A percentile compares a stretch with the other conserved stretches of the same genome.
Conservation (phyloP, 2,797 vertebrate genomes). For the Sciurus carolinensis region DNA sequence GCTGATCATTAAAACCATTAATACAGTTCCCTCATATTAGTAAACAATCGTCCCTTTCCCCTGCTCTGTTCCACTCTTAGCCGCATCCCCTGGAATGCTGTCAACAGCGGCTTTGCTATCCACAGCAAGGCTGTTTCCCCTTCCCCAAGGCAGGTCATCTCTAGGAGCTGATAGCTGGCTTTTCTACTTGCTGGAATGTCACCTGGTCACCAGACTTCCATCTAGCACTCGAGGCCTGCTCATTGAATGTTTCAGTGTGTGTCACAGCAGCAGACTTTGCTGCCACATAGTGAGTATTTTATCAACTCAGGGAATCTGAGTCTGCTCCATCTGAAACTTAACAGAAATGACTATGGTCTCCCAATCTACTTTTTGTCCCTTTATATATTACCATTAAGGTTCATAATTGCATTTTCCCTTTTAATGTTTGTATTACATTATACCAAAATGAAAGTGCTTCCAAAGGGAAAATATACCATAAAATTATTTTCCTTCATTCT, state of each 20-base stretch:
- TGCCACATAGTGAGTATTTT: not conserved
- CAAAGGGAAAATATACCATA: not conserved
- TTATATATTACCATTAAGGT: not conserved
- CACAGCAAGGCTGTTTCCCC: not conserved
- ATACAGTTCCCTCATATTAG: not conserved
- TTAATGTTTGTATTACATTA: conserved; percentile 1
- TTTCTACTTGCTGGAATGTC: not conserved
- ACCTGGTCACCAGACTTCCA: not conserved
- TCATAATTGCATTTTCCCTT: conserved; percentile 38
- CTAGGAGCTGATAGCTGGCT: not conserved
- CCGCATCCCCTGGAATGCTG: not conserved
- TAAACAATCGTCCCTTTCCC: not conserved
- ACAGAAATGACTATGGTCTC: not conserved
- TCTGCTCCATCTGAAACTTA: not conserved
- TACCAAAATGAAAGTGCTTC: conserved; percentile 15
- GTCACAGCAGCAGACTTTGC: not conserved
- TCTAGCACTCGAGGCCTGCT: not conserved
- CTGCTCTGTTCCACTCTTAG: not conserved
- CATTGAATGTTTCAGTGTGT: not conserved
- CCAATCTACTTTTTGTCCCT: conserved; percentile 5
- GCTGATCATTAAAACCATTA: not conserved
- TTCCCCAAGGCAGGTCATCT: not conserved
- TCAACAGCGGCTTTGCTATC: not conserved
- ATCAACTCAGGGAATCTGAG: not conserved
- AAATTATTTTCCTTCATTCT: not conserved